phyloP scores from a whole-genome alignment of 2,113 vertebrate species.

The Holacanthus passer region DNA sequence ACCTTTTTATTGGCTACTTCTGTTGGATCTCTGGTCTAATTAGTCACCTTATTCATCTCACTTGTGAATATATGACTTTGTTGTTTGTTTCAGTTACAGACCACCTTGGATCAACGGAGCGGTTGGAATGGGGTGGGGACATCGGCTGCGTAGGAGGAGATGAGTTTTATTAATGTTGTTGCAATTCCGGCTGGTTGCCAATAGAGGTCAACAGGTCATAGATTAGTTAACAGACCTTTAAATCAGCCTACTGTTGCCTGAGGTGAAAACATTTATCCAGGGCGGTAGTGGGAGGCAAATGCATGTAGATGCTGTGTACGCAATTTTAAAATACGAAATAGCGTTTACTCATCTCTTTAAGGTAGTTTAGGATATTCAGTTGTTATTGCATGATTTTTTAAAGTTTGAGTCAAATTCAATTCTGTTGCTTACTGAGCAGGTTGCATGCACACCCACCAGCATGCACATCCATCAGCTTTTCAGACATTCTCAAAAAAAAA shows the following conservation, averaged over 20 bases:
- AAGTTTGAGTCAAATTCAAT: too few relatives aligned
- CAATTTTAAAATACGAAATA: too few relatives aligned
- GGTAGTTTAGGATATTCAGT: too few relatives aligned
- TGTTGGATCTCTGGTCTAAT: slow-evolving; percentile 70
- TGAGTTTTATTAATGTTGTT: slow-evolving; percentile 61
- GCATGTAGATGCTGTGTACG: too few relatives aligned
- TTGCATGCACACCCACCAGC: too few relatives aligned
- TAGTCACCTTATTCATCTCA: slow-evolving; percentile 72
- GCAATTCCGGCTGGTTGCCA: slow-evolving; percentile 58
- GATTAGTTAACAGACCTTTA: slow-evolving; percentile 70
- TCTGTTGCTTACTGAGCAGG: too few relatives aligned
- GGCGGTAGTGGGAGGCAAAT: too few relatives aligned
- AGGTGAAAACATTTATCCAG: slow-evolving; percentile 56
- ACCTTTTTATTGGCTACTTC: slow-evolving; percentile 62
- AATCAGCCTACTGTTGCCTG: slow-evolving; percentile 52
- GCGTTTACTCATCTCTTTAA: too few relatives aligned
- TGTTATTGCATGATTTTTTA: too few relatives aligned
- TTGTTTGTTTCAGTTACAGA: slow-evolving; percentile 71
- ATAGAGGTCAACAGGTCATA: slow-evolving; percentile 64
- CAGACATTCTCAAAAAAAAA: too few relatives aligned
- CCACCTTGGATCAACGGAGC: slow-evolving; percentile 45
- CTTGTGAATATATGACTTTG: slow-evolving; percentile 56
- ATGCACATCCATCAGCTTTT: too few relatives aligned
- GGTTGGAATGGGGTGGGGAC: background rate
- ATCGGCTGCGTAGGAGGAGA: slow-evolving; percentile 47